phyloP scores from a whole-genome alignment of 2,888 invertebrate species.

The Geophilus truncorum region DNA sequence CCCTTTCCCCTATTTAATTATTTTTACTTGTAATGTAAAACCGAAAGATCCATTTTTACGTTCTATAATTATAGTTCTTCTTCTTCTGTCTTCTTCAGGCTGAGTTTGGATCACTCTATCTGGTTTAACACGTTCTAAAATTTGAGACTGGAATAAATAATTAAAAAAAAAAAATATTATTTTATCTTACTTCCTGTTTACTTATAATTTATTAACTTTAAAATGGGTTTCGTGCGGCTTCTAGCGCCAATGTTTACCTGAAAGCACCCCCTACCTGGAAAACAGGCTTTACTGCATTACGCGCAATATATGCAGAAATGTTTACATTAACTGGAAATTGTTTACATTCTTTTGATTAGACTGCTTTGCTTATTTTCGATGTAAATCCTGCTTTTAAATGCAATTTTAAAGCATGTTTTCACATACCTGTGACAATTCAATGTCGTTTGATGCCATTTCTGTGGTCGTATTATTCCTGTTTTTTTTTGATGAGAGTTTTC shows the following conservation, averaged over 20 bases:
- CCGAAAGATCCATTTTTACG: conserved; percentile 87
- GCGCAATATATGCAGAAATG: background rate
- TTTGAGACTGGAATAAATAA: conserved; percentile 54
- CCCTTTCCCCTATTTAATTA: too few species aligned
- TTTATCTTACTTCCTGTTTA: too few species aligned
- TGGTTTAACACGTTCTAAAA: conserved; percentile 65
- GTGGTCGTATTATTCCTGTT: background rate
- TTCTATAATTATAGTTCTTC: conserved; percentile 82
- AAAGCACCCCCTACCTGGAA: conserved; percentile 3
- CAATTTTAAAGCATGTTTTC: too few species aligned
- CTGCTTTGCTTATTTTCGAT: too few species aligned
- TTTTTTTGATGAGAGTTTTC: conserved; percentile 29
- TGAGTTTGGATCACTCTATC: conserved; percentile 66
- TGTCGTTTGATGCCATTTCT: conserved; percentile 30
- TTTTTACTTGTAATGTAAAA: conserved; percentile 73
- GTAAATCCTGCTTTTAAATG: too few species aligned
- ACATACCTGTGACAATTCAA: conserved; percentile 36
- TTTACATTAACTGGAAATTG: background rate
- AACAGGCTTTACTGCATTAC: background rate
- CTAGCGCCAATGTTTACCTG: background rate
- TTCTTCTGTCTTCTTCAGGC: conserved; percentile 75
- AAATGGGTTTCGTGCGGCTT: too few species aligned
- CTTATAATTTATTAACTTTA: too few species aligned
- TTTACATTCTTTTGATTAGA: too few species aligned
- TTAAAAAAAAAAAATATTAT: conserved; percentile 2